Base-by-base conservation (phyloP, 2,797 vertebrate species). In the Xiphophorus birchmanni region DNA sequence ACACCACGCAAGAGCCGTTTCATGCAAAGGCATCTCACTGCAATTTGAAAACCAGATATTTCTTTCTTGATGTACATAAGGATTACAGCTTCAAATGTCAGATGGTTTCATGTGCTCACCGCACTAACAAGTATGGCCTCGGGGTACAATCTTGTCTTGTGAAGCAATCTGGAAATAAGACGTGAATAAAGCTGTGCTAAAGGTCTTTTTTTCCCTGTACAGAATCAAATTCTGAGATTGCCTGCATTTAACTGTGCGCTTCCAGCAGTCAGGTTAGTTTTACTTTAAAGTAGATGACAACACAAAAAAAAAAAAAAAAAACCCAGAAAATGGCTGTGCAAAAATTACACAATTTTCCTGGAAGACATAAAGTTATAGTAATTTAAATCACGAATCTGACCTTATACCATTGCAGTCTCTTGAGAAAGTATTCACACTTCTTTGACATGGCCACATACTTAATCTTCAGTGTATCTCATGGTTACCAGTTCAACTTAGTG, bases 101-200 rank as follows among this genome's bases (percentile, higher is more conserved):
- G 81, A 79, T 82, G 77, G 72, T 72, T 78, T 86, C 23, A 47
- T 85, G 73, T 81, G 74, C 75, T 84, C 79, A 78, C 73, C 77
- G 69, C 60, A 90, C 79, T 80, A 88, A 93, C 75, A 84, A 86
- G 81, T 76, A 89, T 80, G 82, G 86, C 82, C 88, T 91, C 81
- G 10, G 85, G 87, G 74, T 73, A 82, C 74, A 73, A 85, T 86
- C 75, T 86, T 83, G 75, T 88, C 82, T 78, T 91, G 84, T 82
- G 93, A 88, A 75, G 87, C 87, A 85, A 85, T 83, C 84, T 89
- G 73, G 40, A 85, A 87, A 88, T 83, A 50, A 91, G 84, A 87
- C 82, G 56, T 80, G 71, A 65, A 86, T 84, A 76, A 77, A 80
- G 82, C 84, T 84, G 69, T 74, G 67, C 47, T 32, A n/a, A 82